Evolutionary conservation across 2,113 vertebrate species (phyloP), one percentile per base, ranked within the genome.

Genomic region (Toxotes jaculatrix): DNA sequence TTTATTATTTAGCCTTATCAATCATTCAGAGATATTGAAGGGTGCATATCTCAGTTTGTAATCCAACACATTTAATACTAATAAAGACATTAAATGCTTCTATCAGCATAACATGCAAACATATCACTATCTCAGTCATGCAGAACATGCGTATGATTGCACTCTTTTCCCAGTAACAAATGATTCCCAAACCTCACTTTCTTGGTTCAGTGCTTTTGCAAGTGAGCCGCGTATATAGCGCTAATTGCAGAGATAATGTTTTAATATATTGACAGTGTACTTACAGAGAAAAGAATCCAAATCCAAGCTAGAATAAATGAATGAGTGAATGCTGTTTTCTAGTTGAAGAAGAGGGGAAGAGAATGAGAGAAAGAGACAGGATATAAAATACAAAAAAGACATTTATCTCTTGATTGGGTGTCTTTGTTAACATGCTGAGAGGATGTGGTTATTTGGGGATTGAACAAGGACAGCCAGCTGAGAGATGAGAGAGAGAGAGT

Each of bases 181-280:
- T 49, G 31, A 86, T 42, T 80, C 69, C 70, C 57, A 79, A 82
- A 66, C 51, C 67, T 80, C 78, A 70, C 80, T 85, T 81, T 77
- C 77, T 82, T 77, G 77, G 68, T 88, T 80, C 72, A 83, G 65
- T 66, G 76, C 70, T 51, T 84, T 65, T 57, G 38, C 85, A 75
- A 84, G 73, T 74, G 67, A 88, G 68, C 59, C 19, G 45, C 36
- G 27, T 27, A 74, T 64, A 71, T 59, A 11, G 45, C 0, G 27
- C 60, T 90, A 88, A 89, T 89, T 88, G 76, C 72, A 2, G 19
- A 85, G 80, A 87, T 87, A 73, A 84, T 79, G 77, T 79, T 86
- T 83, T 78, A 65, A 87, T 86, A 74, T 82, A 89, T 55, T 14
- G 56, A 43, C 80, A 70, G 64, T 19, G 63, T 69, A 75, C 66